These are phyloP conservation scores for Arremon aurantiirostris DNA, from an alignment of 2,797 vertebrate genomes.

Conservation along the genomic window DNA sequence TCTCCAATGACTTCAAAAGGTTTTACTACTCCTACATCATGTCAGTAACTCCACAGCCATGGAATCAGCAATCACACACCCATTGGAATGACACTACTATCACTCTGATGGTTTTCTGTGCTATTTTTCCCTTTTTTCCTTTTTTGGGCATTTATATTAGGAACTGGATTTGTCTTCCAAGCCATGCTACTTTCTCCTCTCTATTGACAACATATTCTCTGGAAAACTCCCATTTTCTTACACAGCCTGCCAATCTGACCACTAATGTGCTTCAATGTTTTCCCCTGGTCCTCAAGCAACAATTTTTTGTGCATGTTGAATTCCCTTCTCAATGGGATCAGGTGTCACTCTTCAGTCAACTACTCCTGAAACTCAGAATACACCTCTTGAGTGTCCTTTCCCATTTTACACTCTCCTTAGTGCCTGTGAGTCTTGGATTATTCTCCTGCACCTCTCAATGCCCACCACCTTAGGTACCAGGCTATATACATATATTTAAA, in stretches of 20 bases:
- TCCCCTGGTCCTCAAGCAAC: not conserved
- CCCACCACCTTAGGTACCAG: not conserved
- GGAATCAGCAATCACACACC: not conserved
- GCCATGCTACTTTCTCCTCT: not conserved
- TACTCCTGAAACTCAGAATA: not conserved
- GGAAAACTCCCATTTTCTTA: not conserved
- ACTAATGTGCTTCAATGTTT: not conserved
- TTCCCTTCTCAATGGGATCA: not conserved
- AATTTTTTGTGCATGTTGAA: not conserved
- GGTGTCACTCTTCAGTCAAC: not conserved
- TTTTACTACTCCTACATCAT: not conserved
- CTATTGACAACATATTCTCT: not conserved
- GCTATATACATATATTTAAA: not conserved
- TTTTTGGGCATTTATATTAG: not conserved
- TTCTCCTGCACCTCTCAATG: not conserved
- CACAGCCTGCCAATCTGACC: not conserved
- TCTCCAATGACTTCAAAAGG: not conserved
- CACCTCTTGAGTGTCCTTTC: not conserved
- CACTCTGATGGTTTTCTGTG: not conserved
- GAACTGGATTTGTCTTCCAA: not conserved
- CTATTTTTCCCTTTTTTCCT: not conserved
- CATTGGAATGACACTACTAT: not conserved
- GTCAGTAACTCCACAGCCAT: not conserved
- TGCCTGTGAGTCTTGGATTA: not conserved
- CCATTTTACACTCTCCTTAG: not conserved